Conservation (phyloP, 53 echinoderm and acorn worm genomes). For the Echinometra lucunter region DNA sequence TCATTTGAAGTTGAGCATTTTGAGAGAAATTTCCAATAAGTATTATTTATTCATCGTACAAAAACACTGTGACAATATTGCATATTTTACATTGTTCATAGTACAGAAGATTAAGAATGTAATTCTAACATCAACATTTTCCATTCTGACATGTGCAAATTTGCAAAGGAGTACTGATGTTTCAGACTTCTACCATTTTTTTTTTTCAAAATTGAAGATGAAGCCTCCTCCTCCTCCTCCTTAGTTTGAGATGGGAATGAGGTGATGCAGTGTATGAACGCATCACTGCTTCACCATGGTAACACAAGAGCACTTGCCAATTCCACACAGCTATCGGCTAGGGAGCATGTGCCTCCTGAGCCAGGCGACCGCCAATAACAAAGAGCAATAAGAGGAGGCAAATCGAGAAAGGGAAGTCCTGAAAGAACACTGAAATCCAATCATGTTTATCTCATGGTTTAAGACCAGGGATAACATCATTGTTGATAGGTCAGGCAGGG, state of each 20-base stretch:
- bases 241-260: neutral
- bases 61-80: neutral
- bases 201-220: neutral
- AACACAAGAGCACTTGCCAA: conserved; percentile 22
- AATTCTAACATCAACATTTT: neutral
- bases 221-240: neutral
- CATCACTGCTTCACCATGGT: conserved; percentile 8
- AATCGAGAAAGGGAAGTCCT: conserved; percentile 8
- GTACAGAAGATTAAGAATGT: neutral
- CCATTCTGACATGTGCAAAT: no score
- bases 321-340: conserved; percentile 33
- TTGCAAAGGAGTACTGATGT: neutral
- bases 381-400: neutral
- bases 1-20: neutral
- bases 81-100: neutral
- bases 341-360: conserved; percentile 39
- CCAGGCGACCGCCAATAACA: neutral
- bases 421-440: conserved; percentile 32
- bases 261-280: neutral
- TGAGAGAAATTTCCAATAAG: neutral
- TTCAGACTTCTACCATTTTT: neutral
- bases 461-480: conserved; percentile 3
- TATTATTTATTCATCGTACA: neutral
- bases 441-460: conserved; percentile 44
- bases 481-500: conserved; percentile 18